Base-by-base conservation (phyloP, 2,888 invertebrate genomes). In the Trilocha varians region DNA sequence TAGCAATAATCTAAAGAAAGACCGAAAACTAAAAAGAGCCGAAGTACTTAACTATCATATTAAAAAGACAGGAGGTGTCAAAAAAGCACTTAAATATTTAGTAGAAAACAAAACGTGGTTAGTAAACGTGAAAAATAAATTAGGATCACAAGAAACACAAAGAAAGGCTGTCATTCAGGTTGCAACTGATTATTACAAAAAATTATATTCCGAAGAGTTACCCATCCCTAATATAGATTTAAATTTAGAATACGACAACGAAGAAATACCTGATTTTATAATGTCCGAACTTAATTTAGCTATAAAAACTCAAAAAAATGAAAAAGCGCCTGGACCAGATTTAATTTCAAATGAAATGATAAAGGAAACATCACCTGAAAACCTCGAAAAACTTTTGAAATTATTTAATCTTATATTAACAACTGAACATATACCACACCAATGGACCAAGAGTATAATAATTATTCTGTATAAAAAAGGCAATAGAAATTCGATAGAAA, bases 391-490 rank as follows among this genome's bases (percentile, higher is more conserved):
- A 32, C 13, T 36, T 8, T 39, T 13, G 14, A 8, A 43, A 32
- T 8, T 51, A 42, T 54, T 48, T 32, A 52, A 52, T 34, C 40
- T 47, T 16, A 51, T 55, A 25, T 18, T 55, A 38, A 8, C 9
- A 5, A 48, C 40, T 1, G 50, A 48, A 46, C 38, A 41, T 16
- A 52, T 53, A 35, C 47, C 51, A 3, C 9, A 8, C 1, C 51
- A 54, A 38, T 60, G 59, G 57, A 41, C 42, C 2, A 39, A 11
- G 5, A 46, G 48, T 3, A 51, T 41, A 6, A 53, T 55, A 25
- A 48, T 45, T 3, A 14, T 54, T 15, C 32, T 56, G 8, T 48
- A 54, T 9, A 53, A 56, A 34, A 57, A 53, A 45, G 53, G 57
- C n/a, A 39, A 50, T 13, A 49, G 32, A 34, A 34, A 47, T 14